Conservation (phyloP, 2,888 invertebrate genomes). For the Cryptocephalus moraei region DNA sequence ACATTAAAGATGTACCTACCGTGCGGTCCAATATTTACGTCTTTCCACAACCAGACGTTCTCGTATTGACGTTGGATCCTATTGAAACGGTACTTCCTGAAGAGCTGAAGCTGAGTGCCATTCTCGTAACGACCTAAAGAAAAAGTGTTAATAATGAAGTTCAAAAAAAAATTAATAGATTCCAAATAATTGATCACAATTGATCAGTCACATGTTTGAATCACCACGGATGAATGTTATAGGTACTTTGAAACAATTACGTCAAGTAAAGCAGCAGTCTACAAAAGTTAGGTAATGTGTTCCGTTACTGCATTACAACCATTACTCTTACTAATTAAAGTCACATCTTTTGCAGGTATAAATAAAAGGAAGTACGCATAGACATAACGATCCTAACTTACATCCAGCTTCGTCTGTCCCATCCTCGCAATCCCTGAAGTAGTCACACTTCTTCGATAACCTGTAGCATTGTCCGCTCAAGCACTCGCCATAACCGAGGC, state of each 20-base stretch:
- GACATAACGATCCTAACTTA: conserved; percentile 27
- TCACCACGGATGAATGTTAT: no score
- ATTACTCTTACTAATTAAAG: no score
- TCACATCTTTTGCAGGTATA: no score
- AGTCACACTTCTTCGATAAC: conserved; percentile 65
- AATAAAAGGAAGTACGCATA: no score
- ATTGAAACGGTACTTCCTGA: conserved; percentile 78
- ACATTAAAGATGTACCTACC: conserved; percentile 79
- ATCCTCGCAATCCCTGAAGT: conserved; percentile 64
- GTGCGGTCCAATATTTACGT: conserved; percentile 86
- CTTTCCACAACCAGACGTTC: conserved; percentile 92
- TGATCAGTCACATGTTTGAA: no score
- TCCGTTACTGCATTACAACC: no score
- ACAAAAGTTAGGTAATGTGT: no score
- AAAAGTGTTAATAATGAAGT: neutral
- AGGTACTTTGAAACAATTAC: no score
- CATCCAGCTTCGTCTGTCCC: conserved; percentile 79
- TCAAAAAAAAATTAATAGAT: no score
- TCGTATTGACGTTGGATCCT: conserved; percentile 85
- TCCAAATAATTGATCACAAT: no score
- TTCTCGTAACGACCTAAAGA: conserved; percentile 49
- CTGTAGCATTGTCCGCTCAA: conserved; percentile 70
- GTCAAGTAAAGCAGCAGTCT: no score
- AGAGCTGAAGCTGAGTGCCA: conserved; percentile 57
- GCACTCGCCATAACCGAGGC: conserved; percentile 68